Conservation (phyloP, 2,113 vertebrate species). For the Saccopteryx bilineata region DNA sequence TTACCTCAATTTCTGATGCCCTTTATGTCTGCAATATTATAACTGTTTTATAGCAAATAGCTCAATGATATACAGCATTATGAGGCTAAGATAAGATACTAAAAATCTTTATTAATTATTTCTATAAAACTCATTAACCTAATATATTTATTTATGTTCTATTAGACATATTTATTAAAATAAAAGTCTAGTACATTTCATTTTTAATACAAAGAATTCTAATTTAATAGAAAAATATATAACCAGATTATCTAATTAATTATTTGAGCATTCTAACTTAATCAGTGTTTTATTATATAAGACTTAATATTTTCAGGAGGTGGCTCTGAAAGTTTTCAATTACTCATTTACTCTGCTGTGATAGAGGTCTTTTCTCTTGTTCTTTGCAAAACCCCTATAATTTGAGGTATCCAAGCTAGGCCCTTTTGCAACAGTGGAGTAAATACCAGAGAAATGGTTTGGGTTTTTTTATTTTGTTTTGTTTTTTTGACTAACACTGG, state of each 20-base stretch:
- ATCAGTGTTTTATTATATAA: not conserved
- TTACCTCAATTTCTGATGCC: slow-evolving; percentile 37
- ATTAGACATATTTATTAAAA: slow-evolving; percentile 49
- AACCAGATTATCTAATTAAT: slow-evolving; percentile 11
- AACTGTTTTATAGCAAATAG: not conserved
- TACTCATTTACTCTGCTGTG: slow-evolving; percentile 26
- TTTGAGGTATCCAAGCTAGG: not conserved
- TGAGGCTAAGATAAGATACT: not conserved
- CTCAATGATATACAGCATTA: not conserved
- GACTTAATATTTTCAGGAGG: not conserved
- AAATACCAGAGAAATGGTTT: not conserved
- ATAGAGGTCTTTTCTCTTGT: slow-evolving; percentile 15
- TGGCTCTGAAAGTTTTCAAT: slow-evolving; percentile 21
- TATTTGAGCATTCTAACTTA: slow-evolving; percentile 48
- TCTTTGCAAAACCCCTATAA: slow-evolving; percentile 6
- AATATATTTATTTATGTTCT: slow-evolving; percentile 23
- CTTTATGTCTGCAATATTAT: not conserved
- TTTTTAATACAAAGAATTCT: slow-evolving; percentile 47
- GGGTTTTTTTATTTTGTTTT: not conserved
- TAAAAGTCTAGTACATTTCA: slow-evolving; percentile 22
- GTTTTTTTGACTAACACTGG: not conserved
- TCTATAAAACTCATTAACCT: slow-evolving; percentile 11
- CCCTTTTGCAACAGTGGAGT: not conserved
- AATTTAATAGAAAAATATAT: slow-evolving; percentile 14
- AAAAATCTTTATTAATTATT: not conserved